phyloP scores from a whole-genome alignment of 1,140 invertebrate genomes.

The Drosophila littoralis region DNA sequence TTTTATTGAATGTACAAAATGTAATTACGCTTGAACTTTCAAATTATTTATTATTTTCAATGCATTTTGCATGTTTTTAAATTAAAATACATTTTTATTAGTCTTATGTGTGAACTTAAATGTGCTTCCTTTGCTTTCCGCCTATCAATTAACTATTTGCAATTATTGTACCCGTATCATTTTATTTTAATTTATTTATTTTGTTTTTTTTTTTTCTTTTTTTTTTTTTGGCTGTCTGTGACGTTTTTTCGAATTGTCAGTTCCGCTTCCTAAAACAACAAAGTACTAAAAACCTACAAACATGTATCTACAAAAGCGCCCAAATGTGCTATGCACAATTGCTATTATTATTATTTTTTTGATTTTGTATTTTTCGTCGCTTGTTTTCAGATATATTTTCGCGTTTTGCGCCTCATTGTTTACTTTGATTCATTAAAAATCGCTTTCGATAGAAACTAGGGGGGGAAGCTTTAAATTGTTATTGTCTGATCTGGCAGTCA shows the following conservation, averaged over 20 bases:
- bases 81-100: too few relatives aligned
- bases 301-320: slow-evolving; percentile 25
- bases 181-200: slow-evolving; percentile 27
- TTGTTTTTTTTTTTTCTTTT: too few relatives aligned
- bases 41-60: too few relatives aligned
- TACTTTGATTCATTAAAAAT: slow-evolving; percentile 71
- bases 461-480: slow-evolving; percentile 14
- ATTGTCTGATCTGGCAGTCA: slow-evolving; percentile 43
- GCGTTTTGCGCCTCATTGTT: slow-evolving; percentile 62
- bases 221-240: slow-evolving; percentile 33
- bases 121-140: slow-evolving; percentile 1
- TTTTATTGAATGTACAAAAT: too few relatives aligned
- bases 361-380: slow-evolving; percentile 13
- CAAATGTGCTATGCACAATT: slow-evolving; percentile 48
- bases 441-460: slow-evolving; percentile 59
- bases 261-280: slow-evolving; percentile 69
- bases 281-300: slow-evolving; percentile 55
- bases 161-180: slow-evolving; percentile 21
- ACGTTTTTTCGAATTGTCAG: slow-evolving; percentile 43
- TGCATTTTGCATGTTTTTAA: too few relatives aligned
- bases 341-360: slow-evolving; percentile 62
- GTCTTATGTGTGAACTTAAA: background rate
- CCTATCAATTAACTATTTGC: background rate
- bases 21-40: too few relatives aligned
- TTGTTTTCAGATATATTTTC: slow-evolving; percentile 31